Evolutionary conservation across 2,113 vertebrate species (phyloP), one percentile per base, ranked within the genome.

Genomic region (Brevimyrus niger): DNA sequence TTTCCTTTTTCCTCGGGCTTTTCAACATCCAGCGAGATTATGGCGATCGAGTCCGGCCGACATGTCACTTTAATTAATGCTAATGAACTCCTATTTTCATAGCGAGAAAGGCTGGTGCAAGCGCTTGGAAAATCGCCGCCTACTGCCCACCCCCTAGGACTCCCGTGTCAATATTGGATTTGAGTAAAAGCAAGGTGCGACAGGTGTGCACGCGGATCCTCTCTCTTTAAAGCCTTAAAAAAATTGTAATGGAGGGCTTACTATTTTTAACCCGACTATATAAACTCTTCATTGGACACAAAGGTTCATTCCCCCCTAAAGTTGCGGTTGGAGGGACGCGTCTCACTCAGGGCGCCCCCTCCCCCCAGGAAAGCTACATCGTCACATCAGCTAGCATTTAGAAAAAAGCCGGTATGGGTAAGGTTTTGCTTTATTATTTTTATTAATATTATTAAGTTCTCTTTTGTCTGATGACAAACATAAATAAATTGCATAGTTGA

Each of bases 161-260:
- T 88, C 91, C 93, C 96, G 95, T 96, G 97, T 98, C 97, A 98
- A 98, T 98, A 99, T 99, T 99, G 97, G 97, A 96, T 95, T 95
- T 96, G 95, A 97, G 96, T 94, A 97, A 89, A 97, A 94, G 95
- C 96, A 96, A 95, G 95, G 89, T 87, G 95, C 96, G 96, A 98
- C 98, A 99, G 98, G 98, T 99, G 98, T 97, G 96, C 92, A 93
- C 91, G 73, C 94, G 94, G 93, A 94, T 92, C 91, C 91, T 91
- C 93, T 91, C 91, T 90, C 91, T 93, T 91, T 91, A 91, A 89
- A 89, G 89, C 90, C 90, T 65, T 50, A 61, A 90, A 90, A 92
- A 90, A 88, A 88, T 31, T 42, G 53, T 91, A 58, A 89, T 85
- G 87, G 89, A 86, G 17, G 50, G 69, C 87, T 65, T 87, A 94